These are phyloP conservation scores for Trididemnum miniatum DNA, from an alignment of 23 tunicate genomes.

Conservation along the genomic window DNA sequence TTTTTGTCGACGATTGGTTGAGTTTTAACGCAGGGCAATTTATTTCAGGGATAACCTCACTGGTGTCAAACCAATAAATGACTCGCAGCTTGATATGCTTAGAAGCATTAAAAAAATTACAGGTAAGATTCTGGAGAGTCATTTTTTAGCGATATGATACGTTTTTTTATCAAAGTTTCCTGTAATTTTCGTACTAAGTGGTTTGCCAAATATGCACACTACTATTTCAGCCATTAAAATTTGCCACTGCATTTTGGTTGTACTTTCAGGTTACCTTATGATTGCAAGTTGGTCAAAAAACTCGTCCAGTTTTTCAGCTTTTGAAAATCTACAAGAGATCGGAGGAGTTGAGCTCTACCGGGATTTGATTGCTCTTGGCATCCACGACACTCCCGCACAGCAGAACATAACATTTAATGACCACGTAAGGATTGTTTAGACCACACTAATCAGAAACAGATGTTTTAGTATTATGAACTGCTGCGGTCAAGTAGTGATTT, in stretches of 20 bases:
- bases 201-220: no score
- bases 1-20: no score
- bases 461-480: conserved; percentile 45
- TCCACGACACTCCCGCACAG: conserved; percentile 31
- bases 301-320: conserved; percentile 45
- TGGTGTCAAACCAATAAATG: background rate
- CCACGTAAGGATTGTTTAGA: conserved; percentile 35
- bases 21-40: no score
- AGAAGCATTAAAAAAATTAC: background rate
- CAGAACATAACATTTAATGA: background rate
- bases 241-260: no score
- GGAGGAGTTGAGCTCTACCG: conserved; percentile 49
- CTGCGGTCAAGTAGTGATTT: conserved; percentile 64
- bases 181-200: no score
- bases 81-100: background rate
- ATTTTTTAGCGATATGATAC: no score
- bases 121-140: background rate
- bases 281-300: conserved; percentile 60
- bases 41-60: no score
- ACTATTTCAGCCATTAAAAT: no score
- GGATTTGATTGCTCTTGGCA: conserved; percentile 48
- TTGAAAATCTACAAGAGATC: conserved; percentile 58
- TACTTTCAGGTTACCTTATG: conserved; percentile 71
- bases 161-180: no score
- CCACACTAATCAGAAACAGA: conserved; percentile 56